Evolutionary conservation across 2,797 vertebrate genomes (phyloP).

Genomic region (Rhinichthys osculus): DNA sequence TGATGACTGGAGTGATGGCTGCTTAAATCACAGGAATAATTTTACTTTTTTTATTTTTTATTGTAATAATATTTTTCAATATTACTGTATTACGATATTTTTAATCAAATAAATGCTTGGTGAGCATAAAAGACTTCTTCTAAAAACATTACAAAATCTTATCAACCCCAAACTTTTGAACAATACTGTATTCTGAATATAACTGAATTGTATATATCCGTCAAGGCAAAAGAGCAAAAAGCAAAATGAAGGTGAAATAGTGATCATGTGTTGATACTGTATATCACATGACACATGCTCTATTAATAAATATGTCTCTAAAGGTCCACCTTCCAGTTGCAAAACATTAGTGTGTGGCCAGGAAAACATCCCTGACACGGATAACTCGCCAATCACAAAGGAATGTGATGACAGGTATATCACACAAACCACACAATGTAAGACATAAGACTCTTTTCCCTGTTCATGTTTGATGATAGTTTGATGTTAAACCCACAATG

Average conservation of each 20-base stretch:
- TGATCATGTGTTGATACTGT: background rate
- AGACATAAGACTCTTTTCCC: background rate
- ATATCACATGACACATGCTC: background rate
- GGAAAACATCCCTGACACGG: constrained; percentile 88
- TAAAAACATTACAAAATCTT: background rate
- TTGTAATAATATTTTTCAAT: background rate
- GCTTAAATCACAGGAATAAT: background rate
- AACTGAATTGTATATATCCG: background rate
- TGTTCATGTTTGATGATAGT: background rate
- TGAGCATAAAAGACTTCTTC: background rate
- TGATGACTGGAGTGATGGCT: background rate
- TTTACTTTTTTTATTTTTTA: background rate
- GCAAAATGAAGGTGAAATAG: background rate
- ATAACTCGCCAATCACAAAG: constrained; percentile 87
- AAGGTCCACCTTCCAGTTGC: constrained; percentile 94
- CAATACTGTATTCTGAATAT: background rate
- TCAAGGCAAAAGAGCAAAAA: background rate
- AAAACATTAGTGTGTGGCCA: constrained; percentile 93
- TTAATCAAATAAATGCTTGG: too few species aligned
- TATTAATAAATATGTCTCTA: background rate
- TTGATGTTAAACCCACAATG: background rate
- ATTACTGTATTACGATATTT: too few species aligned
- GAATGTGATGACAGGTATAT: constrained; percentile 91
- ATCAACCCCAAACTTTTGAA: background rate
- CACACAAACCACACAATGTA: background rate